Evolutionary conservation across 2,113 vertebrate species (phyloP).

Genomic region (Coptodon rendalli): DNA sequence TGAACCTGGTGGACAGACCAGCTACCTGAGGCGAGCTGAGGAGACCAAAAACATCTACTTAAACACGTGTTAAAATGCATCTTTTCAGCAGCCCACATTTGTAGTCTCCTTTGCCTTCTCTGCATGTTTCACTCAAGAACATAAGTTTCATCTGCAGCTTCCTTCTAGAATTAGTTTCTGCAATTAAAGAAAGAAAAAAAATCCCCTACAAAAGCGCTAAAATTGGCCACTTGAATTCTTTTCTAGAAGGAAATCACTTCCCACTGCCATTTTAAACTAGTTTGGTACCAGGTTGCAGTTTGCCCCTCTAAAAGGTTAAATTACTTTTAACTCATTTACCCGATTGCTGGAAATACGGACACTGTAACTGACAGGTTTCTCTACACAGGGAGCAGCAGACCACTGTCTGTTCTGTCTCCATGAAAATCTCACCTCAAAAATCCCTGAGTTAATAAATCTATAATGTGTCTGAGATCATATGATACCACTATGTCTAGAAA

Average conservation of each 20-base stretch:
- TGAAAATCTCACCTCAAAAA: background rate
- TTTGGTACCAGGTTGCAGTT: background rate
- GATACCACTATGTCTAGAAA: background rate
- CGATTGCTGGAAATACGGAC: background rate
- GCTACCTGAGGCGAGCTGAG: slow-evolving; percentile 94
- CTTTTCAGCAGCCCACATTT: background rate
- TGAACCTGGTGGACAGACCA: slow-evolving; percentile 86
- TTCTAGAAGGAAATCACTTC: background rate
- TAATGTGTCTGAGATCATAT: background rate
- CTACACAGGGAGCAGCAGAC: background rate
- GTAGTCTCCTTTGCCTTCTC: background rate
- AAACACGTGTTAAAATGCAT: background rate
- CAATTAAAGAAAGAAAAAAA: background rate
- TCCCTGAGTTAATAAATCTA: background rate
- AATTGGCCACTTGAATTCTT: background rate
- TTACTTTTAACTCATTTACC: background rate
- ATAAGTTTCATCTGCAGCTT: background rate
- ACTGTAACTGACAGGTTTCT: background rate
- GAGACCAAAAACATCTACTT: background rate
- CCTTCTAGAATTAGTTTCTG: background rate
- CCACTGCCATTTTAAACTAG: background rate
- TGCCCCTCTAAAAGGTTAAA: background rate
- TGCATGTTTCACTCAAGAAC: background rate
- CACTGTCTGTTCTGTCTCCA: background rate
- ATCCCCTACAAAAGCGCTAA: background rate